Evolutionary conservation across 2,113 vertebrate genomes (phyloP).

Genomic region (Cryptomyrus ogoouensis): DNA sequence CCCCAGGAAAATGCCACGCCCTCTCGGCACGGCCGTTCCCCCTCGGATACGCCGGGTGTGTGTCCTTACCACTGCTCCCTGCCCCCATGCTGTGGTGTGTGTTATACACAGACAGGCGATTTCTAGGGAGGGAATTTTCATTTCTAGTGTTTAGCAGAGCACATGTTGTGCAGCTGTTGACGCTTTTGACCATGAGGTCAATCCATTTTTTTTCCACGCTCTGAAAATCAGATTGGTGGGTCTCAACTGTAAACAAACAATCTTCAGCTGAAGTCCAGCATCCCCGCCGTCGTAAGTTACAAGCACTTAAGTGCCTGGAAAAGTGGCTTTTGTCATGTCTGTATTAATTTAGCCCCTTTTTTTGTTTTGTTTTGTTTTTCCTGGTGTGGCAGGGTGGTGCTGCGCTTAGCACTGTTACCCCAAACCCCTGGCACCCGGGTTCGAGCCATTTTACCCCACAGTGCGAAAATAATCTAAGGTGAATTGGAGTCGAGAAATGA

Average conservation of each 20-base stretch:
- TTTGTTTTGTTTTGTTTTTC: background rate
- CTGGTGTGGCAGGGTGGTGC: background rate
- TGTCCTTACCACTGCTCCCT: background rate
- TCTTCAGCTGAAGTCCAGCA: background rate
- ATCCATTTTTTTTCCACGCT: background rate
- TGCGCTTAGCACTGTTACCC: background rate
- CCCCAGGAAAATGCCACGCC: background rate
- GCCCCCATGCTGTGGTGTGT: background rate
- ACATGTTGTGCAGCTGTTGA: background rate
- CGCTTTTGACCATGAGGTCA: background rate
- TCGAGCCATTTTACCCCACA: background rate
- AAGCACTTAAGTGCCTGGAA: constrained; percentile 10
- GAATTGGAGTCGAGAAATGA: background rate
- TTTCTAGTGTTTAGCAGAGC: background rate
- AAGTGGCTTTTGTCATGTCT: background rate
- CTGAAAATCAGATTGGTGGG: background rate
- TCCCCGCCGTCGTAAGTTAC: background rate
- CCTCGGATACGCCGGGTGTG: background rate
- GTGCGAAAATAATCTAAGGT: background rate
- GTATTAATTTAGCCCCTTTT: background rate
- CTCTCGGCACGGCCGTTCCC: background rate
- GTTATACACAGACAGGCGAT: background rate
- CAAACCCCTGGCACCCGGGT: background rate
- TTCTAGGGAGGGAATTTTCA: background rate
- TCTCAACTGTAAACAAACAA: background rate